These are phyloP conservation scores for Podarcis raffonei DNA, from an alignment of 2,113 vertebrate genomes.

Conservation along the genomic window DNA sequence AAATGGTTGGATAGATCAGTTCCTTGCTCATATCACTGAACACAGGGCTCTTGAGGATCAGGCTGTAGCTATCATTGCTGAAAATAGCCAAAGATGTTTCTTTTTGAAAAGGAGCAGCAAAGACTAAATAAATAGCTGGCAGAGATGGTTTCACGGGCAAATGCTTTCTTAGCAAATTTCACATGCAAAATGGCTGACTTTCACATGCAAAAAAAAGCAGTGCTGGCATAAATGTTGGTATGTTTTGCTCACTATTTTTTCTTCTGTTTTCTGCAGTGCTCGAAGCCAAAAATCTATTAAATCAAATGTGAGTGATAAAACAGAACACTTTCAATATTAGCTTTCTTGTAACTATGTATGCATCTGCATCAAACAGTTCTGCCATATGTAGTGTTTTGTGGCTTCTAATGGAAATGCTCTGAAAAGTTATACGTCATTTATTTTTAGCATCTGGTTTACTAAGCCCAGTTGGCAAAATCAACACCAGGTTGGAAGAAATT, in stretches of 20 bases:
- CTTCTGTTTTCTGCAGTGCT: background rate
- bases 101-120: background rate
- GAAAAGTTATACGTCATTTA: background rate
- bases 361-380: background rate
- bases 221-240: background rate
- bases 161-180: background rate
- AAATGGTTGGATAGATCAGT: background rate
- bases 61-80: background rate
- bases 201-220: background rate
- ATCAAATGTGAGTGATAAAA: background rate
- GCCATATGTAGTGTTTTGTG: background rate
- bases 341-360: background rate
- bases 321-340: background rate
- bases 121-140: background rate
- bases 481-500: background rate
- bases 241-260: background rate
- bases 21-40: background rate
- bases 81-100: background rate
- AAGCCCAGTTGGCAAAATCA: background rate
- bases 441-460: background rate
- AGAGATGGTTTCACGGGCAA: slow-evolving; percentile 1
- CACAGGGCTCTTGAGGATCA: background rate
- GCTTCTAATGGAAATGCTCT: background rate
- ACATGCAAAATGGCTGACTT: background rate
- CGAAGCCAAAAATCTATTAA: background rate